Percentiles rank a stretch among this genome's conserved stretches.
These are phyloP conservation scores for Pogonus chalceus DNA, from an alignment of 1,140 invertebrate genomes.

Conservation along the genomic window DNA sequence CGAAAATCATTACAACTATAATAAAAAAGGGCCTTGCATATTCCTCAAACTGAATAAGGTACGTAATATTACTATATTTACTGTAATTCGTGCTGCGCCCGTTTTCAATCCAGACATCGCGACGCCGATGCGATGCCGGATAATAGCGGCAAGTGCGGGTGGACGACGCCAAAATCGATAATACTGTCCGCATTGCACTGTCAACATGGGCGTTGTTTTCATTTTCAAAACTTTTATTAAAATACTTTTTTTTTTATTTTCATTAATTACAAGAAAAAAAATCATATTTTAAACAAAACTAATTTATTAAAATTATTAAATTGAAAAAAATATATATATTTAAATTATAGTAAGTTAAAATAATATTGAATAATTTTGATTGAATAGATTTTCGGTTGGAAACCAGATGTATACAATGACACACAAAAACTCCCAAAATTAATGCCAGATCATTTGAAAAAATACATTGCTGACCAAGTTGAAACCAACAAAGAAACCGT, in stretches of 20 bases:
- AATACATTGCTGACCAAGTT: constrained; percentile 49
- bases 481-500: constrained; percentile 27
- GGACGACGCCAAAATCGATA: too few relatives aligned
- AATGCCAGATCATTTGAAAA: constrained; percentile 66
- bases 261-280: too few relatives aligned
- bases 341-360: background rate
- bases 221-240: too few relatives aligned
- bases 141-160: too few relatives aligned
- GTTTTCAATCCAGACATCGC: too few relatives aligned
- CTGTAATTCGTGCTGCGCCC: background rate
- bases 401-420: constrained; percentile 62
- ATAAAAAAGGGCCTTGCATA: constrained; percentile 65
- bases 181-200: too few relatives aligned
- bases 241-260: too few relatives aligned
- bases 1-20: constrained; percentile 62
- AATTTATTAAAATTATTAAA: too few relatives aligned
- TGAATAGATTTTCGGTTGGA: constrained; percentile 69
- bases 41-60: constrained; percentile 79
- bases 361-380: background rate
- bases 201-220: too few relatives aligned
- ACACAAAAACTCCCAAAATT: constrained; percentile 54
- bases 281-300: too few relatives aligned
- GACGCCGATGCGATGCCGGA: too few relatives aligned
- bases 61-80: background rate
- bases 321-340: too few relatives aligned